Evolutionary conservation across 2,797 vertebrate species (phyloP).

Genomic region (Rhinichthys osculus): DNA sequence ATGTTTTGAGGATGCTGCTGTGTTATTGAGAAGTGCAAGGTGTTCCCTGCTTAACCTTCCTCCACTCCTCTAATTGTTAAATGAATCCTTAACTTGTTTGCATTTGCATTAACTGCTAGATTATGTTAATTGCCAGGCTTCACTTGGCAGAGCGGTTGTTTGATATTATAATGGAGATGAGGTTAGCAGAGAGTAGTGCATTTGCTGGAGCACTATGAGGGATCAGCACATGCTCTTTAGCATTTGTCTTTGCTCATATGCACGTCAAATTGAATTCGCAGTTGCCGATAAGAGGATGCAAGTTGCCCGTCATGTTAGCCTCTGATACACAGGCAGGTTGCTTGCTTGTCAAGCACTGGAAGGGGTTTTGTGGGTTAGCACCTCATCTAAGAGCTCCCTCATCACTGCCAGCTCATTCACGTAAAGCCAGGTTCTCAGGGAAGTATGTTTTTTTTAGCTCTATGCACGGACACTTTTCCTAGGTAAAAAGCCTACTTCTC

Average conservation of each 20-base stretch:
- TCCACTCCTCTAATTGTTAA: conserved; percentile 57
- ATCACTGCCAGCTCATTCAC: not conserved
- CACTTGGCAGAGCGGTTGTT: conserved; percentile 34
- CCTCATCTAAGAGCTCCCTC: not conserved
- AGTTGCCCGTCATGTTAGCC: conserved; percentile 23
- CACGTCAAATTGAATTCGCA: conserved; percentile 46
- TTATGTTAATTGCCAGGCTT: conserved; percentile 59
- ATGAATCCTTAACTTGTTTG: conserved; percentile 59
- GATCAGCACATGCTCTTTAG: conserved; percentile 5
- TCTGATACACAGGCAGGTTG: not conserved
- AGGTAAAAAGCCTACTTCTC: not conserved
- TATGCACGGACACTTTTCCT: not conserved
- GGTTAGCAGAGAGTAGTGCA: conserved; percentile 43
- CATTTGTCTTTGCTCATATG: conserved; percentile 40
- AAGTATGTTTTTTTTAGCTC: not conserved
- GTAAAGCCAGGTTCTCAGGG: not conserved
- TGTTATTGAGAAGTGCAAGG: not conserved
- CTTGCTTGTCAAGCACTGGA: not conserved
- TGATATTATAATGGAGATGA: conserved; percentile 60
- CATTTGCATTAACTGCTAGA: conserved; percentile 56
- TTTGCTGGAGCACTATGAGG: conserved; percentile 49
- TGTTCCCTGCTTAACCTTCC: conserved; percentile 23
- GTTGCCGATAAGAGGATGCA: conserved; percentile 27
- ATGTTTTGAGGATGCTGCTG: not conserved
- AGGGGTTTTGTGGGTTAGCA: not conserved